These are phyloP conservation scores for Neodontobutis hainanensis DNA, from an alignment of 2,113 vertebrate species.

Conservation along the genomic window DNA sequence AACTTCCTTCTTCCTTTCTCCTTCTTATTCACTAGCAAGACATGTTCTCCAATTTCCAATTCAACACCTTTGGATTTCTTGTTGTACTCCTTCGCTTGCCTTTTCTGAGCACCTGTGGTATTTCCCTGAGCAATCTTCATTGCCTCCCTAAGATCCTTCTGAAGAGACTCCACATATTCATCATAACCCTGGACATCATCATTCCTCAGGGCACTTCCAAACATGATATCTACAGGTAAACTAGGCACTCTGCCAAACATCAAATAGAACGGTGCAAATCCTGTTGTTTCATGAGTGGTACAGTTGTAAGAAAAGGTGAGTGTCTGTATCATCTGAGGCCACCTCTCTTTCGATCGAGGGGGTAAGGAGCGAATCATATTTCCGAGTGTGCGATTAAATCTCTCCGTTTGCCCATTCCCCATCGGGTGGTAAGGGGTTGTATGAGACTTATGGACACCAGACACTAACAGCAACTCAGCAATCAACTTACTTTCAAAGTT, in stretches of 20 bases:
- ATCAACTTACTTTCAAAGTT: slow-evolving; percentile 21
- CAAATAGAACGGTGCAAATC: not conserved
- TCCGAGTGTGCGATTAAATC: not conserved
- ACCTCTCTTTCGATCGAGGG: not conserved
- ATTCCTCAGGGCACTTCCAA: not conserved
- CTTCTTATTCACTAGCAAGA: not conserved
- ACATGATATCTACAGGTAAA: slow-evolving; percentile 10
- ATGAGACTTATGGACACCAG: slow-evolving; percentile 3
- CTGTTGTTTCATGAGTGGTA: slow-evolving; percentile 2
- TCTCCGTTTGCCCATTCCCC: not conserved
- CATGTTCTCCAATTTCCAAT: slow-evolving; percentile 3
- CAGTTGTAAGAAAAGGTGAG: slow-evolving; percentile 10
- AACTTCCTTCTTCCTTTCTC: not conserved
- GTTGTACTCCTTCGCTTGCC: not conserved
- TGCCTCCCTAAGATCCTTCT: not conserved
- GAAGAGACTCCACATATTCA: not conserved
- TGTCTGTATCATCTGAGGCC: not conserved
- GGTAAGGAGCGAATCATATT: slow-evolving; percentile 2
- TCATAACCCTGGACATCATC: not conserved
- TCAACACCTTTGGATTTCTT: not conserved
- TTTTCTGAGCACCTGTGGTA: not conserved
- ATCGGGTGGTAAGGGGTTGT: slow-evolving; percentile 16
- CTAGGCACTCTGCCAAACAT: not conserved
- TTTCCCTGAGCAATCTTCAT: not conserved
- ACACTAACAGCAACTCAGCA: not conserved